These are phyloP conservation scores for Odontothrips loti DNA, from an alignment of 2,888 invertebrate genomes.

Conservation along the genomic window DNA sequence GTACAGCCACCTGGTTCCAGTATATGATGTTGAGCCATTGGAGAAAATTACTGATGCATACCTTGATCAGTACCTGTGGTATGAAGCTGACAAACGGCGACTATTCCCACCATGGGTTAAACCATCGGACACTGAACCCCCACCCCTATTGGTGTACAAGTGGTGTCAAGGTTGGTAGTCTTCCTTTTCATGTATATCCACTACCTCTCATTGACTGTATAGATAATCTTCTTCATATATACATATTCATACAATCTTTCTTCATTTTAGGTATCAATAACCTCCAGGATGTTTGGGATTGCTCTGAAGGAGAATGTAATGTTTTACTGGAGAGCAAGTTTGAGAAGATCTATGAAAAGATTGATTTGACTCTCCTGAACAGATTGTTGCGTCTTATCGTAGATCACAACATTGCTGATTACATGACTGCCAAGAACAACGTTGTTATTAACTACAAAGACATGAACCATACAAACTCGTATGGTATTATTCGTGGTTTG, in stretches of 20 bases:
- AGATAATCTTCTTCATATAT: background rate
- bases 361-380: slow-evolving; percentile 96
- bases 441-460: slow-evolving; percentile 99
- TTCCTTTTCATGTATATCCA: background rate
- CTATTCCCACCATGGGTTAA: slow-evolving; percentile 99
- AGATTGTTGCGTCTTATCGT: slow-evolving; percentile 93
- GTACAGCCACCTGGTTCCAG: slow-evolving; percentile 97
- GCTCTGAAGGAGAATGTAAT: slow-evolving; percentile 96
- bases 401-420: slow-evolving; percentile 99
- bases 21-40: slow-evolving; percentile 97
- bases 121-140: slow-evolving; percentile 97
- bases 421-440: slow-evolving; percentile 99
- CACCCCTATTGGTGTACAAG: slow-evolving; percentile 86
- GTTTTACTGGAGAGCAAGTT: slow-evolving; percentile 94
- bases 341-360: slow-evolving; percentile 99
- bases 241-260: background rate
- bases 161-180: slow-evolving; percentile 87
- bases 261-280: slow-evolving; percentile 77
- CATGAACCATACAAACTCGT: slow-evolving; percentile 99
- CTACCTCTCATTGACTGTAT: too few species aligned
- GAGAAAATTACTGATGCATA: slow-evolving; percentile 99
- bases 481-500: slow-evolving; percentile 96
- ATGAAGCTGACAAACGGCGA: slow-evolving; percentile 95
- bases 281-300: slow-evolving; percentile 98
- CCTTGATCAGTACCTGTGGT: slow-evolving; percentile 98